Evolutionary conservation across 1,140 invertebrate species (phyloP).

Genomic region (Aporrectodea caliginosa): DNA sequence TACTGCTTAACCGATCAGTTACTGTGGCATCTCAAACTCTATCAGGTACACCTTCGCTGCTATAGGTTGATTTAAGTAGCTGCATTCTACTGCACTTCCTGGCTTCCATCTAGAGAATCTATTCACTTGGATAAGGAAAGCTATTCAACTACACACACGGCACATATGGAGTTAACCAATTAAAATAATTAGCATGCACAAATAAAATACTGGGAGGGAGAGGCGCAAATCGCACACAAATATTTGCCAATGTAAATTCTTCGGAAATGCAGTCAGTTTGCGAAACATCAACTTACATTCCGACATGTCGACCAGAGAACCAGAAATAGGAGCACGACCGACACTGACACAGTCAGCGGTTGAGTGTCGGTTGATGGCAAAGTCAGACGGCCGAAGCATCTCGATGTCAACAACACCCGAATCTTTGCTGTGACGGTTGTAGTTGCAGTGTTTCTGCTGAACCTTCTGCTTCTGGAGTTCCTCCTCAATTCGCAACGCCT

Average conservation of each 20-base stretch:
- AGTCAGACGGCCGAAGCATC: conserved; percentile 57
- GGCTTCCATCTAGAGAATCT: too few relatives aligned
- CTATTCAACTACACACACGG: too few relatives aligned
- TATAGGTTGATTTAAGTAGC: too few relatives aligned
- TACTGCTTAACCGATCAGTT: too few relatives aligned
- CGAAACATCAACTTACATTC: conserved; percentile 75
- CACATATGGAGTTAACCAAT: too few relatives aligned
- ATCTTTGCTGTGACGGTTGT: conserved; percentile 55
- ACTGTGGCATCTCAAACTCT: too few relatives aligned
- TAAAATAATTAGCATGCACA: too few relatives aligned
- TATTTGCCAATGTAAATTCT: conserved; percentile 33
- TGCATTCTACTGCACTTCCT: too few relatives aligned
- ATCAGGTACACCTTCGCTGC: too few relatives aligned
- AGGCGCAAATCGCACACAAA: conserved; percentile 11
- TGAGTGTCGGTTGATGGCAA: conserved; percentile 58
- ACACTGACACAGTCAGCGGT: conserved; percentile 57
- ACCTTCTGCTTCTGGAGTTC: conserved; percentile 72
- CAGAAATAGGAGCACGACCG: conserved; percentile 82
- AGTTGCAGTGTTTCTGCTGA: conserved; percentile 35
- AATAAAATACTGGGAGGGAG: too few relatives aligned
- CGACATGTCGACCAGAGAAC: conserved; percentile 89
- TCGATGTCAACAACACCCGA: conserved; percentile 86
- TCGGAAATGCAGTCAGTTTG: too few relatives aligned
- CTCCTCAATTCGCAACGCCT: conserved; percentile 66
- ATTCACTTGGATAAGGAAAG: too few relatives aligned